Evolutionary conservation across 2,888 invertebrate species (phyloP), one percentile per base, ranked within the genome.

Genomic region (Galeopsomyia nigrocyanea): DNA sequence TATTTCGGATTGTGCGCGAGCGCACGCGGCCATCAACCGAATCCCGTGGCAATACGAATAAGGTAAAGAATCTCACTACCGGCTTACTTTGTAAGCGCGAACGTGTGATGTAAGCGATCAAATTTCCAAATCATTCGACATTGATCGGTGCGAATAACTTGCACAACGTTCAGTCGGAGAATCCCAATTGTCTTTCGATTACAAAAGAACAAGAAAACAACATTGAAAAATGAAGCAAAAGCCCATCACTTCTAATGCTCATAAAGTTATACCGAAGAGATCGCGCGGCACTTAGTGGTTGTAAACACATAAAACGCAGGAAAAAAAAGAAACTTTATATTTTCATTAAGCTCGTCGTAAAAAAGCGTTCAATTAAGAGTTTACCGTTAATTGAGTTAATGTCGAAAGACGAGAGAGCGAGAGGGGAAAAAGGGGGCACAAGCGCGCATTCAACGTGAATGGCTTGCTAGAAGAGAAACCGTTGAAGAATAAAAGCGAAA

Each of bases 321-420:
- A 60, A 58, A 53, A 21, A 39, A 53, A 63, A n/a, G 53, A 51
- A 53, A 62, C 19, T 17, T 68, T 66, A 64, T 57, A 74, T 67
- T 53, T 57, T 26, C 17, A 65, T 68, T 75, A 21, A 75, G 62
- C 55, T 5, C 13, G 9, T 64, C 55, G 56, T 21, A 39, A 21
- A 21, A 51, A 61, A 68, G 63, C 58, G 71, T 65, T 67, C 75
- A 68, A 73, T 73, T 73, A 71, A 73, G 67, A 73, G 56, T 70
- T 60, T 56, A 56, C 60, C 69, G 70, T 67, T 67, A 75, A 75
- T 75, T 64, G 71, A 75, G 73, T 74, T 69, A 73, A 76, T 69
- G 71, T 62, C 60, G 55, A 66, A 68, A 53, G 56, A 31, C 31
- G 39, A 68, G 64, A 49, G 57, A 64, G 58, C 56, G 55, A 57